A percentile compares a stretch with the other conserved stretches of the same genome.
phyloP scores from a whole-genome alignment of 1,140 invertebrate species.

The Aphidius ervi region DNA sequence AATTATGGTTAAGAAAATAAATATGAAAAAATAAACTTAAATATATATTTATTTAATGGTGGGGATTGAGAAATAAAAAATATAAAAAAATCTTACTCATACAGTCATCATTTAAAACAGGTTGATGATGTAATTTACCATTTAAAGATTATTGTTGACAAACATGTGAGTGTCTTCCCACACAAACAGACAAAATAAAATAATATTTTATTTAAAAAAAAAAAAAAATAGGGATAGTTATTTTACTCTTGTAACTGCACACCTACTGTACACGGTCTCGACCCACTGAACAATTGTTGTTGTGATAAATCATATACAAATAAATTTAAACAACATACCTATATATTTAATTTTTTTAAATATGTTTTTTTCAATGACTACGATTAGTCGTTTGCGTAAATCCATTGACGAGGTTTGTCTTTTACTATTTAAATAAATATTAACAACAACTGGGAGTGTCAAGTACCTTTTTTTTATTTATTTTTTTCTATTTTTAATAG shows the following conservation, averaged over 20 bases:
- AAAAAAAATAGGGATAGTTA: constrained; percentile 16
- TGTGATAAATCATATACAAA: background rate
- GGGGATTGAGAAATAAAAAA: too few species aligned
- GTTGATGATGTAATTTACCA: constrained; percentile 49
- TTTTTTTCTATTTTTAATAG: background rate
- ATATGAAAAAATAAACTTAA: too few species aligned
- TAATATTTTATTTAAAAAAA: background rate
- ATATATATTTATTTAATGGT: too few species aligned
- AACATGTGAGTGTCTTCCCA: constrained; percentile 42
- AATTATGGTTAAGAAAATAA: too few species aligned
- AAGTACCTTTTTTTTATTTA: background rate
- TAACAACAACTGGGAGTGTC: too few species aligned
- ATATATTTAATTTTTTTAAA: constrained; percentile 26
- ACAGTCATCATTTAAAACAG: constrained; percentile 36
- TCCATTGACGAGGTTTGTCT: constrained; percentile 31
- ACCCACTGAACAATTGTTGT: constrained; percentile 18
- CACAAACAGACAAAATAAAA: constrained; percentile 12
- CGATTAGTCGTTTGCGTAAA: constrained; percentile 23
- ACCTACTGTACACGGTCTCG: constrained; percentile 26
- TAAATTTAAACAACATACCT: constrained; percentile 11
- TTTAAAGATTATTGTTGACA: constrained; percentile 41
- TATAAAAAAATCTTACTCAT: background rate
- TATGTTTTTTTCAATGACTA: constrained; percentile 37
- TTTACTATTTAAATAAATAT: background rate
- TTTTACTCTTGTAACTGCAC: constrained; percentile 5